Evolutionary conservation across 2,797 vertebrate genomes (phyloP).

Genomic region (Cyprinella venusta): DNA sequence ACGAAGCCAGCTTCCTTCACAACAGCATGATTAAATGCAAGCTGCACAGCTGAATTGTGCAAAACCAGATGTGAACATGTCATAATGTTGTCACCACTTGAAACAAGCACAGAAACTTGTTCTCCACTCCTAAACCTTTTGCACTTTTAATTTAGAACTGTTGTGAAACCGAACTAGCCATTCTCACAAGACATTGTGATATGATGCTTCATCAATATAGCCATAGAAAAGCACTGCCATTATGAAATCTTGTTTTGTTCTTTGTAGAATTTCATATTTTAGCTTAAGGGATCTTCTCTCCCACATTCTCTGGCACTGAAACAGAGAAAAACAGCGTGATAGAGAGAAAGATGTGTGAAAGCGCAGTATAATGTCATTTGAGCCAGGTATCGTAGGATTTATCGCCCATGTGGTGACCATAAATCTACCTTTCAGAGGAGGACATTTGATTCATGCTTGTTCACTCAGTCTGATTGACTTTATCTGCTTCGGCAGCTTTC

Average conservation of each 20-base stretch:
- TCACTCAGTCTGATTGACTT: constrained; percentile 68
- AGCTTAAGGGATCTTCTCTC: constrained; percentile 26
- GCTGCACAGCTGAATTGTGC: constrained; percentile 43
- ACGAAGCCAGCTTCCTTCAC: constrained; percentile 34
- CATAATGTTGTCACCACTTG: constrained; percentile 55
- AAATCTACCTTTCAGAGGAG: constrained; percentile 66
- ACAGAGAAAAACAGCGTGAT: constrained; percentile 13
- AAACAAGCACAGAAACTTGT: constrained; percentile 44
- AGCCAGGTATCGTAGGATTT: constrained; percentile 67
- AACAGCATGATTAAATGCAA: constrained; percentile 54
- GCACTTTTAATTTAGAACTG: constrained; percentile 27
- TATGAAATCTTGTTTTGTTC: constrained; percentile 11
- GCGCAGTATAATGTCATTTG: background rate
- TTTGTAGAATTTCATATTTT: constrained; percentile 15
- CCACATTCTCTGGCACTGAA: constrained; percentile 41
- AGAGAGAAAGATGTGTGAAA: constrained; percentile 26
- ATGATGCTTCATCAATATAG: background rate
- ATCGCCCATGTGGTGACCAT: constrained; percentile 75
- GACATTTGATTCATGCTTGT: constrained; percentile 71
- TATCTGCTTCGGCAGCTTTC: constrained; percentile 70
- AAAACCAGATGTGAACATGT: constrained; percentile 44
- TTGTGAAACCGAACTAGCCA: constrained; percentile 12
- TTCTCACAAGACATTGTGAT: background rate
- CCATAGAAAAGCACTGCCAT: background rate
- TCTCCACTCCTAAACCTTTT: constrained; percentile 25